Evolutionary conservation across 2,888 invertebrate genomes (phyloP).

Genomic region (Hydrotaea cyrtoneurina): DNA sequence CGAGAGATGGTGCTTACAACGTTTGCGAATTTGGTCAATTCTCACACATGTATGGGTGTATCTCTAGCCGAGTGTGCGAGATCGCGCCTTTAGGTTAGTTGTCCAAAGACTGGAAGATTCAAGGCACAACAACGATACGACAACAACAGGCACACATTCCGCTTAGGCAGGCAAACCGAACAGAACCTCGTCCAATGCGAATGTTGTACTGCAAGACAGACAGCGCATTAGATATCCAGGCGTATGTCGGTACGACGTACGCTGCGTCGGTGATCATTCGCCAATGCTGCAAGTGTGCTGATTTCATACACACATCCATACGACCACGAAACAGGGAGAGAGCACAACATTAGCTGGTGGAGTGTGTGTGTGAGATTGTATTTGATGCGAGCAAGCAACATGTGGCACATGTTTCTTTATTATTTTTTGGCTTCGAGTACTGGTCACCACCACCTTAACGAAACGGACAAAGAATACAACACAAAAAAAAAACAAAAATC

Average conservation of each 20-base stretch:
- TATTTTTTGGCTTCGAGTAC: background rate
- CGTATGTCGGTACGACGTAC: background rate
- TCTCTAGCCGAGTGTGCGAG: background rate
- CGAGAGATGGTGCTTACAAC: slow-evolving; percentile 17
- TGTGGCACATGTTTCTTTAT: slow-evolving; percentile 62
- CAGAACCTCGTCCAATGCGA: background rate
- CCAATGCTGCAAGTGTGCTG: background rate
- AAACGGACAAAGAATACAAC: background rate
- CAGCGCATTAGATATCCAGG: slow-evolving; percentile 14
- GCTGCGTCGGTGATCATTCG: background rate
- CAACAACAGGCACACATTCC: background rate
- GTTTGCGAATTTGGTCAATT: slow-evolving; percentile 48
- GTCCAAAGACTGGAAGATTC: slow-evolving; percentile 52
- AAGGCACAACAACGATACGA: background rate
- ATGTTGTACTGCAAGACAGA: background rate
- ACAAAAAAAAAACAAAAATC: background rate
- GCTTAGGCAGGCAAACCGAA: background rate
- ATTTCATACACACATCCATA: background rate
- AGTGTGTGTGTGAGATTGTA: background rate
- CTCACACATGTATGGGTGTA: slow-evolving; percentile 23
- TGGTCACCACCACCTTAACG: background rate
- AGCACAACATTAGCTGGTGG: background rate
- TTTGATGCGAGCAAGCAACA: slow-evolving; percentile 58
- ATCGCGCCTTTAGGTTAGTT: slow-evolving; percentile 60
- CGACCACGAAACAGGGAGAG: background rate